These are phyloP conservation scores for Lamellibrachia luymesi DNA, from an alignment of 1,140 invertebrate species.

Conservation along the genomic window DNA sequence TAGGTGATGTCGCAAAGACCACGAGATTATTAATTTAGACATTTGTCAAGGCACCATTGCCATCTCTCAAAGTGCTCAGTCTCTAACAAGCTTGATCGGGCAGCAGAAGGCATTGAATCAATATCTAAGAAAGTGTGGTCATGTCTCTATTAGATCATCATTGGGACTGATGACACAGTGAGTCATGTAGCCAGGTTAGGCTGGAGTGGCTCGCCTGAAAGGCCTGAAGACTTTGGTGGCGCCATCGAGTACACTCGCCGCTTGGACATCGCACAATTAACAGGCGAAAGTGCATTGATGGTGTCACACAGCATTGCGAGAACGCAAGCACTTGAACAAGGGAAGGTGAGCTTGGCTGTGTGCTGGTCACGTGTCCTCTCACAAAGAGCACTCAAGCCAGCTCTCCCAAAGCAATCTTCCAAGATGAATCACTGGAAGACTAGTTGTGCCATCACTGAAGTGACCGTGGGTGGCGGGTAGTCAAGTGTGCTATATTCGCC, in stretches of 20 bases:
- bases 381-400: neutral
- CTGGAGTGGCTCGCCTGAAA: neutral
- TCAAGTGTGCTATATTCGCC: neutral
- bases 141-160: slow-evolving; percentile 1
- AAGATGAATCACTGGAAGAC: neutral
- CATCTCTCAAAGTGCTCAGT: neutral
- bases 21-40: slow-evolving; percentile 1
- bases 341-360: neutral
- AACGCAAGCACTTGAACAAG: neutral
- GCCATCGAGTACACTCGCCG: neutral
- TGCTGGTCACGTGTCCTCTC: neutral
- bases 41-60: neutral
- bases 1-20: neutral
- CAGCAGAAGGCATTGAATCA: neutral
- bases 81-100: neutral
- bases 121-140: slow-evolving; percentile 1
- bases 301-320: neutral
- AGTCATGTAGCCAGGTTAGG: neutral
- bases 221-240: neutral
- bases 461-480: neutral
- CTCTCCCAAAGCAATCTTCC: neutral
- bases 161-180: neutral
- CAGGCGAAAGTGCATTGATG: neutral
- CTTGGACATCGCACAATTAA: neutral
- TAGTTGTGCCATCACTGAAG: neutral